Conservation (phyloP, 1,140 invertebrate species). For the Neodiprion lecontei region DNA sequence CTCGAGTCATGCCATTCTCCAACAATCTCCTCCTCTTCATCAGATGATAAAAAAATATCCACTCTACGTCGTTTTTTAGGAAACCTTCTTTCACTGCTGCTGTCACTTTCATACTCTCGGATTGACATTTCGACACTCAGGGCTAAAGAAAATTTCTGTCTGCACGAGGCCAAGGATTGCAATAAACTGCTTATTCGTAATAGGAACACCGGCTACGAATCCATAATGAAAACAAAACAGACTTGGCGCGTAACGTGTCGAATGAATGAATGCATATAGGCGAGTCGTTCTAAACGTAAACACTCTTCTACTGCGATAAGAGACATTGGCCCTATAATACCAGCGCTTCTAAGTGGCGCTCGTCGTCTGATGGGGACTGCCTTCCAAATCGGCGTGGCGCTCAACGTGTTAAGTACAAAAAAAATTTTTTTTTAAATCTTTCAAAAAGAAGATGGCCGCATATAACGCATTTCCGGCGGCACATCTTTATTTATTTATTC, state of each 20-base stretch:
- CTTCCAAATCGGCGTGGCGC: no score
- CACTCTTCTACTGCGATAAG: slow-evolving; percentile 11
- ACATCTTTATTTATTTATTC: no score
- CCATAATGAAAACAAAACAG: slow-evolving; percentile 15
- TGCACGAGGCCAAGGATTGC: slow-evolving; percentile 13
- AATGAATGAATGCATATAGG: slow-evolving; percentile 9
- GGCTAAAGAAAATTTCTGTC: slow-evolving; percentile 9
- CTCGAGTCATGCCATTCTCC: slow-evolving; percentile 24
- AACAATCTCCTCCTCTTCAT: slow-evolving; percentile 27
- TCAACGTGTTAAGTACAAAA: no score
- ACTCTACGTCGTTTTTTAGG: slow-evolving; percentile 21
- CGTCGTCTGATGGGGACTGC: no score
- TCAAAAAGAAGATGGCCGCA: no score
- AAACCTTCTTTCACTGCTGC: slow-evolving; percentile 15
- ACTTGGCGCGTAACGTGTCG: slow-evolving; percentile 10
- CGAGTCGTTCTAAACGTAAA: slow-evolving; percentile 3
- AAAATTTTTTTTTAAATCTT: no score
- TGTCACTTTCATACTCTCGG: slow-evolving; percentile 22
- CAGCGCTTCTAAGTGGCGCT: background rate
- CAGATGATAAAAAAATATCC: slow-evolving; percentile 21
- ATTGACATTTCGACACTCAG: slow-evolving; percentile 19
- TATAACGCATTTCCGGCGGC: no score
- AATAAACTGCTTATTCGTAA: background rate
- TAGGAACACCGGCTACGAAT: background rate
- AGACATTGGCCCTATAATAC: slow-evolving; percentile 7